Evolutionary conservation across 2,113 vertebrate species (phyloP), one percentile per base, ranked within the genome.

Genomic region (Datnioides undecimradiatus): DNA sequence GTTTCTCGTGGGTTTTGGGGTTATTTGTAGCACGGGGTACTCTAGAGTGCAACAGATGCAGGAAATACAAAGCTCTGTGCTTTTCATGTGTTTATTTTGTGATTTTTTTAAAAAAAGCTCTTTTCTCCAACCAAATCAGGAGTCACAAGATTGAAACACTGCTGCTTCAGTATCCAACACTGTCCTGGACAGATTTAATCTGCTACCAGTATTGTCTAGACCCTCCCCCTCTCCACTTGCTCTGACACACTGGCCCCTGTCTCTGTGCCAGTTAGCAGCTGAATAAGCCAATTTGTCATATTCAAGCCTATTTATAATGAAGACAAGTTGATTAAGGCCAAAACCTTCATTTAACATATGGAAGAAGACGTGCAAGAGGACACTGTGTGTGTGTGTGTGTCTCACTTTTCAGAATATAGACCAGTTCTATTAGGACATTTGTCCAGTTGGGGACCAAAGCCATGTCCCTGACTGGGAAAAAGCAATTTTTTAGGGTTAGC

Each of bases 251-350:
- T 70, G 70, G 55, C 23, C 52, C 33, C 59, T 41, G 60, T 55
- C 34, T 48, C 14, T 29, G 54, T 55, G 71, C 46, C 73, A 76
- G 19, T 60, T 63, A 55, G 68, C 54, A 80, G 58, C 76, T 83
- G 40, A 87, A 82, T 54, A 62, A 51, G 31, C 9, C 73, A 63
- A 64, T 80, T 83, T 79, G 59, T 89, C 74, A 84, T 65, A 73
- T 70, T 65, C 54, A 62, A n/a, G n/a, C 25, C 58, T 79, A 81
- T 84, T 83, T 80, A 83, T 74, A 79, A 78, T 69, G 51, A 51
- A 76, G 66, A 49, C 46, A 40, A 51, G 33, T 40, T 84, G 64
- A 82, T 74, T 64, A 65, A 67, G 63, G 49, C 62, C 75, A 62
- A 41, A 49, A 23, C 41, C 64, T 87, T 82, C 84, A 79, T 83